Evolutionary conservation across 2,888 invertebrate species (phyloP), one percentile per base, ranked within the genome.

Genomic region (Adineta ricciae): DNA sequence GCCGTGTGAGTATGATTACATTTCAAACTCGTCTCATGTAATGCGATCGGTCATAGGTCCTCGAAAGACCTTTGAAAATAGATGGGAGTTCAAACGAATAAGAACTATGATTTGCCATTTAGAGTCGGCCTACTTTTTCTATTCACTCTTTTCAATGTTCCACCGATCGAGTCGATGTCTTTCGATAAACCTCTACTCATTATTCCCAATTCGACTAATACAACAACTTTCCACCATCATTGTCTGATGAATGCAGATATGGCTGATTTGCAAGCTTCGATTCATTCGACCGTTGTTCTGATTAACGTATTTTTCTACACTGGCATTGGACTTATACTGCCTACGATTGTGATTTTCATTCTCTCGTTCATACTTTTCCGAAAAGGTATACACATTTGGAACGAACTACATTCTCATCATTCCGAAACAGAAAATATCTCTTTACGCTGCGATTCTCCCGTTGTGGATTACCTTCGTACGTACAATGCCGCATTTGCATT

Each of bases 241-340:
- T 78, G 78, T 78, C n/a, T 78, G 14, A 41, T 78, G 38, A 78
- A 78, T 41, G 38, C 78, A 14, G 78, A 78, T 41, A 78, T 78
- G 78, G 14, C 32, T 64, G 78, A 78, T 41, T 78, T 78, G 41
- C 24, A 78, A n/a, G 38, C 78, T 24, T 78, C 78, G 24, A 41
- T 78, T 9, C 24, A 78, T 41, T 78, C 78, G 0, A 41, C 41
- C 41, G 78, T 14, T 41, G 78, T 78, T 41, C 24, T 78, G 1
- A 7, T 78, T 0, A 78, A 78, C 41, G 78, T 78, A n/a, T 78
- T 78, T 41, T 78, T 41, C 11, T 78, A 41, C n/a, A 41, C 8
- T 78, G 41, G 41, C 2, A 11, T 78, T 78, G 78, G 78, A 41
- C 38, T 78, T 38, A 78, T 78, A 0, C 41, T 78, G 41, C 78